Percentiles rank a stretch among this genome's conserved stretches.
These are phyloP conservation scores for Anarrhichthys ocellatus DNA, from an alignment of 2,113 vertebrate species.

Conservation along the genomic window DNA sequence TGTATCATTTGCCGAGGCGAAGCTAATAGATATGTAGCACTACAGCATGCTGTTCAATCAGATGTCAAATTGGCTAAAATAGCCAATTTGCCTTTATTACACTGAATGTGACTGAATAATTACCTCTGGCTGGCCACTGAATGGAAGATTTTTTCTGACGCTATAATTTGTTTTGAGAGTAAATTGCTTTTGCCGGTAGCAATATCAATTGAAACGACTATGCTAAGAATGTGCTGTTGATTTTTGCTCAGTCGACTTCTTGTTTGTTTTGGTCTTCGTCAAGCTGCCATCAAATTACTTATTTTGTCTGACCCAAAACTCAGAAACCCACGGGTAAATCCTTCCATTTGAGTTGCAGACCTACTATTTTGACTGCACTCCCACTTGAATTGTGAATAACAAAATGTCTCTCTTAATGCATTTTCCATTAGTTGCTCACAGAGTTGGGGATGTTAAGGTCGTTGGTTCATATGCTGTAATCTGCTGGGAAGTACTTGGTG, in stretches of 20 bases:
- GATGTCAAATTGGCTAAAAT: neutral
- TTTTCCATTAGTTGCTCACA: neutral
- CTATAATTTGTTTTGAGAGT: neutral
- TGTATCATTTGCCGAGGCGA: neutral
- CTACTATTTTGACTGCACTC: neutral
- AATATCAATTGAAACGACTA: neutral
- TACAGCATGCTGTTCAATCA: conserved; percentile 9
- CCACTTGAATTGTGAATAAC: neutral
- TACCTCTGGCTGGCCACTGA: neutral
- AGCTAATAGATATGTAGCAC: neutral
- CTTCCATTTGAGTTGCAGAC: neutral
- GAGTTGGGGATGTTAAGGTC: conserved; percentile 16
- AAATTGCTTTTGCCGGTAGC: neutral
- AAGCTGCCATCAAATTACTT: neutral
- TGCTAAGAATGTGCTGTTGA: neutral
- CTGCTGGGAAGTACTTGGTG: neutral
- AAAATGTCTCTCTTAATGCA: neutral
- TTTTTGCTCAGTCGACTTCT: neutral
- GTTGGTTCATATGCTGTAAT: neutral
- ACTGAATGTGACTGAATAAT: neutral
- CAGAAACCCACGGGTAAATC: neutral
- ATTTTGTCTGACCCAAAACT: neutral
- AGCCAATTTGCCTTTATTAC: neutral
- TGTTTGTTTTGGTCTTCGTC: too few species aligned
- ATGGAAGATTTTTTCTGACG: neutral